Base-by-base conservation (phyloP, 1,140 invertebrate species). In the Psix sp. region DNA sequence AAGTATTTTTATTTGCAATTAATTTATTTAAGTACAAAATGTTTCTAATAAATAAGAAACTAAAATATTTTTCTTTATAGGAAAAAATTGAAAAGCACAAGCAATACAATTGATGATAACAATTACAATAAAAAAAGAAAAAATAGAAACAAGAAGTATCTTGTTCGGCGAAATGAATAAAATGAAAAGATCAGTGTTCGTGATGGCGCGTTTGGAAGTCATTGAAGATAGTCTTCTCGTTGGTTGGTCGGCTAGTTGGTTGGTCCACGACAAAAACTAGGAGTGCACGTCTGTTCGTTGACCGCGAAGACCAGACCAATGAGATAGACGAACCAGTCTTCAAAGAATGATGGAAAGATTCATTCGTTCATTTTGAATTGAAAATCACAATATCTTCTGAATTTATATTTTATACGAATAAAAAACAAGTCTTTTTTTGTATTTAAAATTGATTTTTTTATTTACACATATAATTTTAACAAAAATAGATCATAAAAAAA, bases 251-350 rank as follows among this genome's bases (percentile, higher is more conserved):
- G 42, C 46, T 77, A 79, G 79, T 67, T 73, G 76, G 77, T 76
- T 77, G 77, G 72, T 77, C 70, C 72, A 74, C 75, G 75, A 74
- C 75, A 81, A 83, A 80, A 83, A 83, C 72, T 71, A 75, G 80
- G 63, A 81, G 80, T 79, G 76, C 78, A 77, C 77, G 77, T 77
- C 65, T 79, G 76, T 74, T 77, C 72, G 78, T 79, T 77, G 77
- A 75, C 73, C 81, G 77, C 73, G 79, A 78, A 54, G 48, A 62
- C 46, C 45, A 68, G 59, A 63, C 65, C 72, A 74, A 74, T 67
- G 56, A 63, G 54, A 51, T 43, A 67, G 49, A 43, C 52, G 59
- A 74, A 60, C 72, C 65, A 46, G 52, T 70, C 46, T 29, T 43
- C 38, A 54, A 65, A 62, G 72, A 52, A 52, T 21, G 51, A 59